phyloP scores from a whole-genome alignment of 2,113 vertebrate species.

The Cinclus cinclus region DNA sequence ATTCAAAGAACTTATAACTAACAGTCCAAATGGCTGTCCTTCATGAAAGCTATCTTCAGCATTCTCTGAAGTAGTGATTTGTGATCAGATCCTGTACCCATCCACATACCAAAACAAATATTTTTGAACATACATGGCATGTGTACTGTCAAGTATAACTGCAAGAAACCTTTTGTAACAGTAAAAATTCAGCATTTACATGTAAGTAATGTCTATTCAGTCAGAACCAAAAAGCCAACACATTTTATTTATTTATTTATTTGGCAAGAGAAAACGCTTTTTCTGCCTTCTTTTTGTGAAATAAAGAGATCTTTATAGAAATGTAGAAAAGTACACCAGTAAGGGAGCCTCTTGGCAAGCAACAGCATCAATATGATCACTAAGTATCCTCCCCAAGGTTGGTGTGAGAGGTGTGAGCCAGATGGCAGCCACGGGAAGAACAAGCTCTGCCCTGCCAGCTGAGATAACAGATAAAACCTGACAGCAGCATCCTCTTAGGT shows the following conservation, averaged over 20 bases:
- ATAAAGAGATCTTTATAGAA: not conserved
- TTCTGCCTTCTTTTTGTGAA: not conserved
- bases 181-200: not conserved
- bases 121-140: not conserved
- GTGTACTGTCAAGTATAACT: not conserved
- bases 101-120: not conserved
- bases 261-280: not conserved
- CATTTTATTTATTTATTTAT: not conserved
- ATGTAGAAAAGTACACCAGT: not conserved
- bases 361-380: not conserved
- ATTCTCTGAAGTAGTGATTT: not conserved
- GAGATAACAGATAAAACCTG: constrained; percentile 58
- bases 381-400: constrained; percentile 28
- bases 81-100: not conserved
- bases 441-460: constrained; percentile 40
- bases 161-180: not conserved
- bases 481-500: constrained; percentile 37
- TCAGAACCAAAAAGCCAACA: not conserved
- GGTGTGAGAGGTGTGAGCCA: constrained; percentile 26
- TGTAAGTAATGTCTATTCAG: not conserved
- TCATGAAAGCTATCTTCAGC: not conserved
- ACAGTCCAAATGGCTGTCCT: not conserved
- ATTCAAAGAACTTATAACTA: not conserved
- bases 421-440: constrained; percentile 52
- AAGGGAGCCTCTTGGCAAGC: not conserved